These are phyloP conservation scores for Bombus impatiens DNA, from an alignment of 1,140 invertebrate species.

Conservation along the genomic window DNA sequence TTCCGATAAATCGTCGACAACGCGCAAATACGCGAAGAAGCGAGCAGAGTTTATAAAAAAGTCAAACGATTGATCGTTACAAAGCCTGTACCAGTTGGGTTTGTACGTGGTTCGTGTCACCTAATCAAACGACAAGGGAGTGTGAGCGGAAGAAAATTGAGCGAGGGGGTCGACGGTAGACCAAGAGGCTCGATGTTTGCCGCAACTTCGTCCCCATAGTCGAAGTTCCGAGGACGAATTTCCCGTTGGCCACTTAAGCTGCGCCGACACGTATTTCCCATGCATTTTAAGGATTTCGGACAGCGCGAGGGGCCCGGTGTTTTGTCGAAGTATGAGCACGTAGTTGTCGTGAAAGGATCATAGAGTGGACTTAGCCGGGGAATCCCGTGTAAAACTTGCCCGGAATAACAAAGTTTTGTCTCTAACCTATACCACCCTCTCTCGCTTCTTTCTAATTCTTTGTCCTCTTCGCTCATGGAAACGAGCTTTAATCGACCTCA, in stretches of 20 bases:
- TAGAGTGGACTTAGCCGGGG: conserved; percentile 81
- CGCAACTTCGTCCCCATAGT: conserved; percentile 45
- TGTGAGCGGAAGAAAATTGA: background rate
- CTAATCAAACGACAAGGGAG: background rate
- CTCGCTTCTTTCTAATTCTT: conserved; percentile 8
- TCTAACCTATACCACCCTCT: background rate
- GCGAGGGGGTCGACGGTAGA: background rate
- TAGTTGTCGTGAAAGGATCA: conserved; percentile 82
- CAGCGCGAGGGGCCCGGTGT: conserved; percentile 72
- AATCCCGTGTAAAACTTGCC: conserved; percentile 81
- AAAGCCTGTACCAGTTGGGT: background rate
- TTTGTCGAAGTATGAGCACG: conserved; percentile 82
- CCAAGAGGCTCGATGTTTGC: conserved; percentile 18
- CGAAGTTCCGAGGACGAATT: conserved; percentile 73
- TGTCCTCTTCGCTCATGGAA: conserved; percentile 4
- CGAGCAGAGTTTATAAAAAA: too few species aligned
- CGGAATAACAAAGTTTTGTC: conserved; percentile 80
- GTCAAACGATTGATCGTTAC: too few species aligned
- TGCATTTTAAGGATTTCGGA: conserved; percentile 81
- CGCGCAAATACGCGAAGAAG: too few species aligned
- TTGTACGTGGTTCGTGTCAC: background rate
- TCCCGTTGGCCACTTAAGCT: conserved; percentile 72
- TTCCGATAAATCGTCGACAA: too few species aligned
- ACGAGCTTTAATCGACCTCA: background rate
- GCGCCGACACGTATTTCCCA: conserved; percentile 79